These are phyloP conservation scores for Tauraco erythrolophus DNA, from an alignment of 2,113 vertebrate genomes.

Conservation along the genomic window DNA sequence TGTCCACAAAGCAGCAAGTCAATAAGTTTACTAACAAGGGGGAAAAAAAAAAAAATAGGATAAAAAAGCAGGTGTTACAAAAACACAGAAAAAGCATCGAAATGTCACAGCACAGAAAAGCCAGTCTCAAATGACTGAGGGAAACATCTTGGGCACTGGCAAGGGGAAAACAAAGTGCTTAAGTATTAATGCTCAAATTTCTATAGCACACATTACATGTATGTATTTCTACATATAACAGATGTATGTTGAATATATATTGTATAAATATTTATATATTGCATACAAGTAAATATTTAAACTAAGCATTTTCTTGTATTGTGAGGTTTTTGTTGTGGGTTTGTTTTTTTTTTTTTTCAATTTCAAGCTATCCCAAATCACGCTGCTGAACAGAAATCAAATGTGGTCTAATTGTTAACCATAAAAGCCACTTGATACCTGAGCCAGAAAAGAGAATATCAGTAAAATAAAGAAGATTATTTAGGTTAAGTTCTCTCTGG, in stretches of 20 bases:
- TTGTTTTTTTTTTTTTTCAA: background rate
- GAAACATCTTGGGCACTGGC: background rate
- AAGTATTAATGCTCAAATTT: background rate
- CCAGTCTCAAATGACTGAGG: background rate
- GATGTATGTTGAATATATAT: background rate
- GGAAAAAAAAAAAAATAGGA: background rate
- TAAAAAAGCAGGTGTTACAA: background rate
- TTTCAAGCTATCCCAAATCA: background rate
- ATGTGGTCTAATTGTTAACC: background rate
- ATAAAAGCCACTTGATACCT: background rate
- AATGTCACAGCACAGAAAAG: background rate
- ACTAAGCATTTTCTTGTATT: background rate
- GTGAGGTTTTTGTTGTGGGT: no score
- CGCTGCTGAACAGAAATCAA: background rate
- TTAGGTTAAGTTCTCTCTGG: background rate
- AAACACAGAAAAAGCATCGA: background rate
- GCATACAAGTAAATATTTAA: background rate
- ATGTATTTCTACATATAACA: background rate
- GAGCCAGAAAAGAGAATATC: background rate
- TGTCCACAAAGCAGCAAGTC: background rate
- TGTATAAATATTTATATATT: background rate
- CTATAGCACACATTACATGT: background rate
- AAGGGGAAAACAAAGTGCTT: background rate
- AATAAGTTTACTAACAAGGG: background rate
- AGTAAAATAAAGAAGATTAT: background rate